Conservation (phyloP, 2,113 vertebrate species). For the Galeopterus variegatus region DNA sequence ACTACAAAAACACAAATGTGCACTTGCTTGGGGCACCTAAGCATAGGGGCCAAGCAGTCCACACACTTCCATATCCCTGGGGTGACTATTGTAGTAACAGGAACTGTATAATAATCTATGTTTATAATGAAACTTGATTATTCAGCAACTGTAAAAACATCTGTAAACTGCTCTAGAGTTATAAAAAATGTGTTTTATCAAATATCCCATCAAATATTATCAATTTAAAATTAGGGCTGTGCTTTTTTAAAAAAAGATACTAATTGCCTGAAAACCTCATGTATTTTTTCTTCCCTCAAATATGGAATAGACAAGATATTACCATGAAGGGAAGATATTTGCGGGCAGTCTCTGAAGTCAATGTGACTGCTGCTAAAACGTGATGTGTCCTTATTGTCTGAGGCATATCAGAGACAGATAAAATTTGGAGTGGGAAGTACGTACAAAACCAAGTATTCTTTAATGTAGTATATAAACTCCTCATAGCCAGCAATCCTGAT, state of each 20-base stretch:
- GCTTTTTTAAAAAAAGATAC: neutral
- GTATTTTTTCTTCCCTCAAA: neutral
- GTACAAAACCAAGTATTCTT: neutral
- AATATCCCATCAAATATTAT: neutral
- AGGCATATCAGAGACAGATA: neutral
- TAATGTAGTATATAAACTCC: neutral
- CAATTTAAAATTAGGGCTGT: neutral
- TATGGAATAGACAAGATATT: neutral
- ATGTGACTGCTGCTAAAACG: neutral
- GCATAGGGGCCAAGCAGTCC: neutral
- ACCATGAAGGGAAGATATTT: neutral
- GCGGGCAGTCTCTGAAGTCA: neutral
- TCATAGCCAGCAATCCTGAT: neutral
- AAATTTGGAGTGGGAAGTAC: neutral
- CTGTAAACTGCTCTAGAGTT: neutral
- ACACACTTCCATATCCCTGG: too few relatives aligned
- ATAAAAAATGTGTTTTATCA: neutral
- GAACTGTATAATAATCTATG: neutral
- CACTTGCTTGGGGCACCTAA: too few relatives aligned
- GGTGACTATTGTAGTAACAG: neutral
- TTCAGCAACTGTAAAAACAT: neutral
- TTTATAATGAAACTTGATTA: neutral
- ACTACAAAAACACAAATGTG: neutral
- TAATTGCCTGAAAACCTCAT: neutral
- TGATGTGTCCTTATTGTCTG: neutral